These are phyloP conservation scores for Drosophila kanapiae DNA, from an alignment of 1,140 invertebrate species.

Conservation along the genomic window DNA sequence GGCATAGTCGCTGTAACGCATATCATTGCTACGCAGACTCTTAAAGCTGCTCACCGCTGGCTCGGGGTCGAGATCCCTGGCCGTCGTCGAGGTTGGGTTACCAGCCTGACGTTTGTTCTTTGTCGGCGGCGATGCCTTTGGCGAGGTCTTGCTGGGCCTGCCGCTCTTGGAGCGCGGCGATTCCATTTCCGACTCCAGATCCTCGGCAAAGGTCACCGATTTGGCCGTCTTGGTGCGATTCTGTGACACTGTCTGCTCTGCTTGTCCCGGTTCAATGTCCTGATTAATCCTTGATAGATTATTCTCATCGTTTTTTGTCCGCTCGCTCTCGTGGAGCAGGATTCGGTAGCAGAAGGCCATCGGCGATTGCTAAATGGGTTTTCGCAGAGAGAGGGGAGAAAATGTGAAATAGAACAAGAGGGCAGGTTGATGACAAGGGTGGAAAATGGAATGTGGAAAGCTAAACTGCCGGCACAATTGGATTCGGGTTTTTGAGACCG, in stretches of 20 bases:
- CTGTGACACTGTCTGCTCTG: neutral
- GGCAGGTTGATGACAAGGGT: slow-evolving; percentile 42
- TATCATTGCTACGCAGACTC: slow-evolving; percentile 81
- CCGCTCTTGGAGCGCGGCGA: slow-evolving; percentile 35
- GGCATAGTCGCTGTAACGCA: slow-evolving; percentile 72
- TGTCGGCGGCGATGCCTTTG: slow-evolving; percentile 33
- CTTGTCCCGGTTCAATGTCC: slow-evolving; percentile 54
- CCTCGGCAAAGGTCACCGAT: slow-evolving; percentile 69
- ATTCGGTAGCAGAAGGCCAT: slow-evolving; percentile 80
- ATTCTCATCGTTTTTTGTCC: slow-evolving; percentile 63
- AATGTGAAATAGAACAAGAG: slow-evolving; percentile 16
- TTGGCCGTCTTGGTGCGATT: slow-evolving; percentile 45
- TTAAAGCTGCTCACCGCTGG: slow-evolving; percentile 72
- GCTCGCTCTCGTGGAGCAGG: slow-evolving; percentile 61
- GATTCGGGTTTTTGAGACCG: slow-evolving; percentile 30
- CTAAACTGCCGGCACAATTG: slow-evolving; percentile 62
- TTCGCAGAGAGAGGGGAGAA: slow-evolving; percentile 4
- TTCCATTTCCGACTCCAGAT: slow-evolving; percentile 45
- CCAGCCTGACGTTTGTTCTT: slow-evolving; percentile 14
- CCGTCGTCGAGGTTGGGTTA: neutral
- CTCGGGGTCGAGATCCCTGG: slow-evolving; percentile 33
- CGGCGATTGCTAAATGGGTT: slow-evolving; percentile 66
- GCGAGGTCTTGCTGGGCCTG: slow-evolving; percentile 18
- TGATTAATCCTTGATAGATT: slow-evolving; percentile 70
- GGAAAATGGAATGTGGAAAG: slow-evolving; percentile 14